Percentiles rank a stretch among this genome's conserved stretches.
phyloP scores from a whole-genome alignment of 2,113 vertebrate genomes.

The Cathartes aura region DNA sequence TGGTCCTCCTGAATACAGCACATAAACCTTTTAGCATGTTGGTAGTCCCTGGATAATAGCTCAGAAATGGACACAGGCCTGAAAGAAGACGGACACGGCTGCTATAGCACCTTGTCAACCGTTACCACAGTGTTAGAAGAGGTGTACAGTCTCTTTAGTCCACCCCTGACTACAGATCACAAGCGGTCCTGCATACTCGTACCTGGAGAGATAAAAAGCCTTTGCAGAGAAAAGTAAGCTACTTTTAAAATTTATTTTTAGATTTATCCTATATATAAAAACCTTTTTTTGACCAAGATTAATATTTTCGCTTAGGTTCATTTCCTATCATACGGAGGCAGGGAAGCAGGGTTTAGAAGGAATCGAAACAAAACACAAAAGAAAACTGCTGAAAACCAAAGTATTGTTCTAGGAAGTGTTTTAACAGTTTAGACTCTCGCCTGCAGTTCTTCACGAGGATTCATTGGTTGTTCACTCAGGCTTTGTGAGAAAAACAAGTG shows the following conservation, averaged over 20 bases:
- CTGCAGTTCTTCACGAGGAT: neutral
- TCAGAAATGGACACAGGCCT: neutral
- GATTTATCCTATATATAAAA: neutral
- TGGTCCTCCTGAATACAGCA: neutral
- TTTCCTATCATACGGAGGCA: neutral
- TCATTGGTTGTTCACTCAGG: neutral
- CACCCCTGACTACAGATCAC: neutral
- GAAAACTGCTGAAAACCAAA: neutral
- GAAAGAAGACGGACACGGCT: neutral
- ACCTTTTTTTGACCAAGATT: neutral
- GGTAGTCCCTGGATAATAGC: neutral
- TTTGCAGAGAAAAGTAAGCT: neutral
- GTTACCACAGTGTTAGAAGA: neutral
- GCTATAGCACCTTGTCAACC: neutral
- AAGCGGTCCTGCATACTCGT: neutral
- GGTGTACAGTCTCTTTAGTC: neutral
- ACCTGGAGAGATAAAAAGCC: neutral
- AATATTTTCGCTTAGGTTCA: neutral
- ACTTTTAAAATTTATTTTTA: neutral
- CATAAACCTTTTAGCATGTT: neutral
- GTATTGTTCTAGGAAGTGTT: neutral
- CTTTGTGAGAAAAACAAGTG: rapidly evolving
- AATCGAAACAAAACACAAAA: neutral
- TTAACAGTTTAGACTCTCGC: neutral
- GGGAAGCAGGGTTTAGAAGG: neutral